Evolutionary conservation across 2,113 vertebrate genomes (phyloP).

Genomic region (Holacanthus passer): DNA sequence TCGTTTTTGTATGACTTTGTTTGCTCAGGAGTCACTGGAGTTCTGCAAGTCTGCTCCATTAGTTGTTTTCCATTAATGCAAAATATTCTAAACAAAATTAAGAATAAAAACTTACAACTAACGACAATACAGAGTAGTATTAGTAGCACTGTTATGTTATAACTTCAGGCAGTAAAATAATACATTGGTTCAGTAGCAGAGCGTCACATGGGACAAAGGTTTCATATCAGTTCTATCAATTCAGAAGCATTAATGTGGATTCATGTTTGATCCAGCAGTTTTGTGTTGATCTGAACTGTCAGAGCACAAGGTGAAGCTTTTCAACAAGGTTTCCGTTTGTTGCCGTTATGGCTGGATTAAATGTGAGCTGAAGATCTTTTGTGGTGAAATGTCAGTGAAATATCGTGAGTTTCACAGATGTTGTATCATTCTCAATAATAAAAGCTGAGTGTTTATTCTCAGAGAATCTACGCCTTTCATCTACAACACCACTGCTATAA

Average conservation of each 20-base stretch:
- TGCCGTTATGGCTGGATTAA: not conserved
- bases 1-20: not conserved
- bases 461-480: not conserved
- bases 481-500: not conserved
- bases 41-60: not conserved
- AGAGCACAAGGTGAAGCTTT: conserved; percentile 2
- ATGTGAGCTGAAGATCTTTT: not conserved
- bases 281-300: not conserved
- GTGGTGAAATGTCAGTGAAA: conserved; percentile 7
- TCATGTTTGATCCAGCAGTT: not conserved
- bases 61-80: not conserved
- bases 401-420: not conserved
- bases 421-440: not conserved
- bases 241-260: not conserved
- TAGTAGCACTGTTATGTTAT: not conserved
- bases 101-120: too few relatives aligned
- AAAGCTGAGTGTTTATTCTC: not conserved
- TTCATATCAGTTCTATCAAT: not conserved
- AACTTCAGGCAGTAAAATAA: not conserved
- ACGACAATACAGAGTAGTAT: not conserved
- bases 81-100: not conserved
- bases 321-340: conserved; percentile 3
- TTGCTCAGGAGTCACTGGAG: not conserved
- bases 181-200: not conserved
- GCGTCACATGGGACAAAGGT: not conserved